Base-by-base conservation (phyloP, 1,140 invertebrate genomes). In the Zaprionus tsacasi region DNA sequence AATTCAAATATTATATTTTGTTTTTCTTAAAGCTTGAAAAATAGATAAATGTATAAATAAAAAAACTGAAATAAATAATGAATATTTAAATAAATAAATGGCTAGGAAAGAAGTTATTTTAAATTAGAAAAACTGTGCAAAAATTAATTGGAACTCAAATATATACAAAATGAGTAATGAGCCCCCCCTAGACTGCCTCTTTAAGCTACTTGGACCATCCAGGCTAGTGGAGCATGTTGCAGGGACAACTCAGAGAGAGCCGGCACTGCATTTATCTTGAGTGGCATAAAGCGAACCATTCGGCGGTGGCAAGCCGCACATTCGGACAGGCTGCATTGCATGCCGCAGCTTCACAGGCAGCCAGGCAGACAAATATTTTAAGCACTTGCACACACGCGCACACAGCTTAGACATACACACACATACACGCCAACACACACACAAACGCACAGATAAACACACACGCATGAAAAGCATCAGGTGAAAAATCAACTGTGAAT, bases 401-500 rank as follows among this genome's bases (percentile, higher is more conserved):
- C 27, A 45, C 30, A 56, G 21, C 21, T 21, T 21, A 21, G 21
- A 72, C 27, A 30, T 38, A 43, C 21, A 45, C 30, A 56, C 68
- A 30, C 45, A 43, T 21, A 45, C 30, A 56, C 68, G 60, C 66
- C 70, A 21, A 63, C 59, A 68, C 66, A 55, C 36, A 64, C 50
- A 30, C 45, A 43, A 15, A 45, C 30, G 50, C 70, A 65, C 38
- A 50, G 56, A 13, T 50, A 63, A 38, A 65, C 61, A 76, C 43
- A 67, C 52, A 43, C 45, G 40, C 52, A 76, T 81, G 81, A 74
- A 89, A 76, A 89, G 85, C 85, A 89, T 89, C 85, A 89, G 85
- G 85, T 89, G 85, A 89, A 89, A 89, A 89, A 89, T 89, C 85
- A 89, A 89, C 85, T 89, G 85, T 89, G 85, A 89, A 89, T 89